phyloP scores from a whole-genome alignment of 1,140 invertebrate species.

The Drosophila lacteicornis region DNA sequence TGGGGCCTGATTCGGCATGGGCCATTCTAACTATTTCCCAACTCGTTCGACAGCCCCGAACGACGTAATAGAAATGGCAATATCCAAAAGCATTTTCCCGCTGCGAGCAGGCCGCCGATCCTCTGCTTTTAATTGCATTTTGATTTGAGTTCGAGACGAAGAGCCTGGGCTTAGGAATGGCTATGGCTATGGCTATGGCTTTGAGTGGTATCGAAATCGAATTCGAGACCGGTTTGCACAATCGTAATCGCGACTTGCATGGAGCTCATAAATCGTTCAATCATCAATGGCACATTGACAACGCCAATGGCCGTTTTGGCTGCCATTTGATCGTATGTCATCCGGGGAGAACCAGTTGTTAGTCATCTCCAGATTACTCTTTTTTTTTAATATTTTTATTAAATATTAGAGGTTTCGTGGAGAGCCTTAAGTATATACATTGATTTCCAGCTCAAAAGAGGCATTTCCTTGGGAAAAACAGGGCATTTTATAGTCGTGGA shows the following conservation, averaged over 20 bases:
- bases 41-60: slow-evolving; percentile 18
- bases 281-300: slow-evolving; percentile 76
- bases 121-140: slow-evolving; percentile 73
- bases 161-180: neutral
- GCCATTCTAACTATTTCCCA: slow-evolving; percentile 11
- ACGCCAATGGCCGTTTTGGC: slow-evolving; percentile 50
- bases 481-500: neutral
- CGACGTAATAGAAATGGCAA: slow-evolving; percentile 20
- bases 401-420: no score
- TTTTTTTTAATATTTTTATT: no score
- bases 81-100: slow-evolving; percentile 18
- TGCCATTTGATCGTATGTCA: slow-evolving; percentile 47
- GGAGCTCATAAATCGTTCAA: slow-evolving; percentile 72
- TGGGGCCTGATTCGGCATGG: neutral
- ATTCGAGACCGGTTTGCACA: slow-evolving; percentile 53
- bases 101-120: slow-evolving; percentile 20
- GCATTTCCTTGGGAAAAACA: no score
- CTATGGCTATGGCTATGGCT: no score
- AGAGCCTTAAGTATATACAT: no score
- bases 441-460: no score
- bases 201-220: slow-evolving; percentile 51
- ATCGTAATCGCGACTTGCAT: slow-evolving; percentile 33
- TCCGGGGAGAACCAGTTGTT: slow-evolving; percentile 7
- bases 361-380: no score
- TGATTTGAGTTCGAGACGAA: slow-evolving; percentile 34